phyloP scores from a whole-genome alignment of 2,797 vertebrate genomes.

The Pagetopsis macropterus region DNA sequence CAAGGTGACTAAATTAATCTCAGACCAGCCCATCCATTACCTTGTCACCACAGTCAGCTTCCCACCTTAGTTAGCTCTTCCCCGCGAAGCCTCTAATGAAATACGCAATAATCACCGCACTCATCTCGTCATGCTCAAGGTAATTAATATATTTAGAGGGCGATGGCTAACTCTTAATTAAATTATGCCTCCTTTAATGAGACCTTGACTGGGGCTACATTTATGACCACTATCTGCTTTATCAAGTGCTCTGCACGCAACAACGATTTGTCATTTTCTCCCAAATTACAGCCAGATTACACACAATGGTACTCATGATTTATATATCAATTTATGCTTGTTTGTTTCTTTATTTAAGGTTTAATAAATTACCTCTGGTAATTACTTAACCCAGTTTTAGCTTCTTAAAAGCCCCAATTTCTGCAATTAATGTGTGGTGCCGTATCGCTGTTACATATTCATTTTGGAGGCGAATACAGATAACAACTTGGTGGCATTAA shows the following conservation, averaged over 20 bases:
- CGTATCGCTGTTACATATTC: constrained; percentile 87
- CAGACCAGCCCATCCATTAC: constrained; percentile 91
- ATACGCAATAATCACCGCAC: constrained; percentile 91
- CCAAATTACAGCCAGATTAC: constrained; percentile 89
- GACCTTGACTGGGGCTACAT: constrained; percentile 94
- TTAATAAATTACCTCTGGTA: constrained; percentile 92
- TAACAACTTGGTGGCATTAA: constrained; percentile 92
- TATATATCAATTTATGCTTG: constrained; percentile 96
- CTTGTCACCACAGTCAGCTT: constrained; percentile 88
- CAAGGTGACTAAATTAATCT: constrained; percentile 92
- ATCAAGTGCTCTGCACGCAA: constrained; percentile 90
- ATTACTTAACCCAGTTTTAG: constrained; percentile 87
- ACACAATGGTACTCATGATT: constrained; percentile 91
- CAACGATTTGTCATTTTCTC: constrained; percentile 94
- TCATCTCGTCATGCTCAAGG: constrained; percentile 98
- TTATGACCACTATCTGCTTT: constrained; percentile 96
- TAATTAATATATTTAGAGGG: constrained; percentile 99
- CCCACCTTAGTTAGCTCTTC: constrained; percentile 87
- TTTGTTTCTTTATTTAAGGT: constrained; percentile 92
- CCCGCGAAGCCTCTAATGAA: constrained; percentile 95
- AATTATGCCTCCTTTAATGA: constrained; percentile 97
- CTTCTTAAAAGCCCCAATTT: constrained; percentile 79
- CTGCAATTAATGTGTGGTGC: constrained; percentile 85
- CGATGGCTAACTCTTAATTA: constrained; percentile 93
- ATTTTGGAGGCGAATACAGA: constrained; percentile 89